phyloP scores from a whole-genome alignment of 2,113 vertebrate species.

The Mesitornis unicolor region DNA sequence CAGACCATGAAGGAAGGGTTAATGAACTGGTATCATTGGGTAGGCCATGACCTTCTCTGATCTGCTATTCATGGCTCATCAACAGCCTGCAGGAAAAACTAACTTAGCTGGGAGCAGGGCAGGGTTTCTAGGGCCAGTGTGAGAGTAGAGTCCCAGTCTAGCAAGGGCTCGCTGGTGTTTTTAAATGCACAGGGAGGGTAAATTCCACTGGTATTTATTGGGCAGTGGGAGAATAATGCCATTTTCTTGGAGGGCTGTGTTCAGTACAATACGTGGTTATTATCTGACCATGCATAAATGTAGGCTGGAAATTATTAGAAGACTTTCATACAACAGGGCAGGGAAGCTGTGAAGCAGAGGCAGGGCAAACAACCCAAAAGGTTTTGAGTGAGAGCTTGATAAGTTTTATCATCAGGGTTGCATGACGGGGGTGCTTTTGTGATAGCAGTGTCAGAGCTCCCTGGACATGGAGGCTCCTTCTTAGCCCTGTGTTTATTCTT shows the following conservation, averaged over 20 bases:
- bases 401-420: background rate
- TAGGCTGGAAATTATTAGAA: background rate
- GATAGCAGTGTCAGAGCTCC: background rate
- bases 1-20: background rate
- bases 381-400: background rate
- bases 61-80: background rate
- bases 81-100: background rate
- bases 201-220: background rate
- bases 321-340: background rate
- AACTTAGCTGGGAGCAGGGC: background rate
- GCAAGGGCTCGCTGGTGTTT: background rate
- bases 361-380: background rate
- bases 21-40: background rate
- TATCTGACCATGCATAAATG: background rate
- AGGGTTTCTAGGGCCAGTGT: accelerated
- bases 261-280: background rate
- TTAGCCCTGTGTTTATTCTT: background rate
- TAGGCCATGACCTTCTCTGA: background rate
- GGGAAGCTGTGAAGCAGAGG: background rate
- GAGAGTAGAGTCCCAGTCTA: background rate
- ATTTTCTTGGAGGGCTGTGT: background rate
- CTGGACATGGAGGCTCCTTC: background rate
- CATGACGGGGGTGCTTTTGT: background rate
- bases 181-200: background rate
- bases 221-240: background rate